These are phyloP conservation scores for Prostheceraeus crozeri DNA, from an alignment of 2,888 invertebrate species.

Conservation along the genomic window DNA sequence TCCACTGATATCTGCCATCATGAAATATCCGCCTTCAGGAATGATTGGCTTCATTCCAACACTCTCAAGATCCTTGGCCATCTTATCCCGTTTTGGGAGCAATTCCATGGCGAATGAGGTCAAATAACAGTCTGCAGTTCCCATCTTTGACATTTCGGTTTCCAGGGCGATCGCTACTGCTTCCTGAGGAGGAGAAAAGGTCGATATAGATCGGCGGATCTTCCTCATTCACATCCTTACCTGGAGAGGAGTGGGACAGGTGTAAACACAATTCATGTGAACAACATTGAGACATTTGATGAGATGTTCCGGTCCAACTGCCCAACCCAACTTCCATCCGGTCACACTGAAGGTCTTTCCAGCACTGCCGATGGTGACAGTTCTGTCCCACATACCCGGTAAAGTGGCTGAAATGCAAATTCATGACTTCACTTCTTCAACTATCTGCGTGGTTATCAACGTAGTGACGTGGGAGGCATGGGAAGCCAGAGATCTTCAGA, in stretches of 20 bases:
- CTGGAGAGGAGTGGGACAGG: constrained; percentile 75
- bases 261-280: constrained; percentile 88
- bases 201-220: neutral
- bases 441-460: neutral
- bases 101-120: constrained; percentile 68
- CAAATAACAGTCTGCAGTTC: constrained; percentile 74
- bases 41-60: constrained; percentile 80
- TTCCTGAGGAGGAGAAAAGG: constrained; percentile 63
- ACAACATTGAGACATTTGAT: constrained; percentile 72
- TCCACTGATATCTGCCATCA: constrained; percentile 69
- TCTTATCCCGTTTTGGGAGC: constrained; percentile 58
- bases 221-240: constrained; percentile 57
- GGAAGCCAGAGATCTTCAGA: no score
- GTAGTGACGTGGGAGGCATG: no score
- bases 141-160: constrained; percentile 65
- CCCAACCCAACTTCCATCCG: constrained; percentile 79
- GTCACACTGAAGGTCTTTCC: constrained; percentile 96
- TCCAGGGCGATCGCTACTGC: constrained; percentile 84
- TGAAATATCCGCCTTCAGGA: constrained; percentile 94
- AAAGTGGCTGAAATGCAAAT: constrained; percentile 68
- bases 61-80: constrained; percentile 58
- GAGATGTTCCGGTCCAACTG: constrained; percentile 75
- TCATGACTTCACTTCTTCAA: neutral
- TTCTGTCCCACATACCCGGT: constrained; percentile 94
- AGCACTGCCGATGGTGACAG: constrained; percentile 89